Evolutionary conservation across 2,113 vertebrate genomes (phyloP), one percentile per base, ranked within the genome.

Genomic region (Gallinago undulata): DNA sequence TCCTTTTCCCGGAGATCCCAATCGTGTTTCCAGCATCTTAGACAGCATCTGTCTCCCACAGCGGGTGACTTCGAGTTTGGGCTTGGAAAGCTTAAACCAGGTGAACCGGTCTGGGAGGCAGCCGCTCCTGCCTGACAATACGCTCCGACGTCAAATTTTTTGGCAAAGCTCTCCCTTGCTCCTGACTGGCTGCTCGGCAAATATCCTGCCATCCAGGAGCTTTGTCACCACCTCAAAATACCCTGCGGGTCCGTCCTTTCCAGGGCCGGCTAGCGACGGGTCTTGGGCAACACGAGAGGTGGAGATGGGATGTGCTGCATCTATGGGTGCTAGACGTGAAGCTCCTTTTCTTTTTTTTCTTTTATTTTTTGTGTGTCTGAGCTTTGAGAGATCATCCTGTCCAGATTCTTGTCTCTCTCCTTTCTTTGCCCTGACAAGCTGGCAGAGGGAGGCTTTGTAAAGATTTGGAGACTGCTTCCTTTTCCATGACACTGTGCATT

Each of bases 91-190:
- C 88, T 66, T 47, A 62, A 91, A 95, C 89, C 82, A 74, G 97
- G 81, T 62, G 95, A 97, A 97, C 97, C 76, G 82, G 97, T 97
- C 95, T 96, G 81, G 93, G 87, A 88, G 23, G 90, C 90, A 56
- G 95, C 69, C 1, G 2, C 24, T 50, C 66, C 74, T 90, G 91
- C 91, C 91, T 33, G 73, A 57, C 85, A 92, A 25, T 82, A 7
- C 35, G 7, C 37, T 66, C 64, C 60, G 18, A 13, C 6, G 3
- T 64, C 37, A 56, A 8, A 53, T 4, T 84, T 68, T 68, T 90
- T 90, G 95, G 90, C 91, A 90, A n/a, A 28, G 51, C 9, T 91
- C 41, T 94, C 55, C 66, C 23, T 51, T 67, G 25, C 30, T 73
- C 28, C 57, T 67, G 0, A 5, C 55, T 82, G 89, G 27, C 70